phyloP scores from a whole-genome alignment of 2,888 invertebrate species.

The Esperia sulphurella region DNA sequence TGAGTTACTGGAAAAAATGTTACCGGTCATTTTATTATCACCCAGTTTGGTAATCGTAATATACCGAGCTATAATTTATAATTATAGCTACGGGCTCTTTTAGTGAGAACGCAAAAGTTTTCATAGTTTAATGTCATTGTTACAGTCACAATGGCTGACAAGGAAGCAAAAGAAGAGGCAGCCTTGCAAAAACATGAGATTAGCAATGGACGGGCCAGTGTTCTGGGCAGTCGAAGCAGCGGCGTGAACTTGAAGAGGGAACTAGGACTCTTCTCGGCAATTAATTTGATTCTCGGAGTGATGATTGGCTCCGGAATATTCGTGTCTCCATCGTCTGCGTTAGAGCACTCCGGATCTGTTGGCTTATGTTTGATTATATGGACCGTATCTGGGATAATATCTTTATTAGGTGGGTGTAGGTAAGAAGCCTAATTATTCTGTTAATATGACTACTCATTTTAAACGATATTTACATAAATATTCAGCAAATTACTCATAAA shows the following conservation, averaged over 20 bases:
- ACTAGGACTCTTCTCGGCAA: constrained; percentile 88
- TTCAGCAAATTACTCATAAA: too few relatives aligned
- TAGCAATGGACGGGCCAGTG: constrained; percentile 29
- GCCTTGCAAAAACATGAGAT: constrained; percentile 16
- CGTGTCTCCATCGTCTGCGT: constrained; percentile 88
- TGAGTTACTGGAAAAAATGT: too few relatives aligned
- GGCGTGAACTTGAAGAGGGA: constrained; percentile 84
- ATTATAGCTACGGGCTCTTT: too few relatives aligned
- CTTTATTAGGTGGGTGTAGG: constrained; percentile 84
- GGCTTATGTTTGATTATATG: constrained; percentile 89
- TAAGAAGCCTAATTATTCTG: constrained; percentile 37
- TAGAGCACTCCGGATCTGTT: constrained; percentile 87
- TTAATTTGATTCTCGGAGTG: constrained; percentile 90
- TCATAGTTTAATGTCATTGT: not conserved
- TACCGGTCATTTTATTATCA: too few relatives aligned
- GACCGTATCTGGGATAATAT: constrained; percentile 87
- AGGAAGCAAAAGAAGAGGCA: constrained; percentile 28
- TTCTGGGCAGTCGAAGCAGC: constrained; percentile 38
- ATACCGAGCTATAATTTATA: too few relatives aligned
- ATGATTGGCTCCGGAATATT: constrained; percentile 96
- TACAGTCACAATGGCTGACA: constrained; percentile 6
- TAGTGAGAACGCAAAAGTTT: too few relatives aligned
- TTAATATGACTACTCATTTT: not conserved
- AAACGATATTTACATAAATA: too few relatives aligned
- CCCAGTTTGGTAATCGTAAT: too few relatives aligned